Evolutionary conservation across 2,113 vertebrate genomes (phyloP), one percentile per base, ranked within the genome.

Genomic region (Xiphias gladius): DNA sequence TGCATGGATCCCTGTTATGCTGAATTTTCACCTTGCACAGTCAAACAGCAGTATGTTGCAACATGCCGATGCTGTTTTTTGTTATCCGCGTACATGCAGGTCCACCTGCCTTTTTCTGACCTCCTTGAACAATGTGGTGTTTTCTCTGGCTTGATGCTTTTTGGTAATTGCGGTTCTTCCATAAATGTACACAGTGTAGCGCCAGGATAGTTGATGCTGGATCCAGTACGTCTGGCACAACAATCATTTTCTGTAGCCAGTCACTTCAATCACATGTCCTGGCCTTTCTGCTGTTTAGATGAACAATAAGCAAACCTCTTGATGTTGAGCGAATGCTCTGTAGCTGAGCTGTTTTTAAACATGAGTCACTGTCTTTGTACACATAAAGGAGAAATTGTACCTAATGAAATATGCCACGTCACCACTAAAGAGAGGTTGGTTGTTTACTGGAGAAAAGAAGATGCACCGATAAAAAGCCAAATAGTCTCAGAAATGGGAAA

Each of bases 361-460:
- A 72, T 62, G 67, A 89, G 75, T 87, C 84, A 89, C 71, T 61
- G 37, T 63, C 61, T 70, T 76, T 64, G 58, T 63, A 48, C 28
- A 57, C 17, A 58, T n/a, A 54, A 16, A 28, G 58, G 19, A 70
- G 59, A 52, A 54, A 52, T 12, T 1, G 10, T 4, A 19, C 26
- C 8, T 20, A 12, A 35, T 72, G 30, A 71, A 72, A 65, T 68
- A 37, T 46, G 48, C 17, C 26, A 17, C 76, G 26, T n/a, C 20
- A 57, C 63, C 37, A 26, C 55, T 22, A 64, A 16, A 24, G 59
- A 59, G 52, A 32, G 19, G 30, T 41, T 55, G 39, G 54, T 28
- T 61, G 37, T 73, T 79, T 55, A 17, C 48, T 65, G n/a, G 4
- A 52, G 63, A 61, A 76, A 46, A 5, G 41, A 41, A 39, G 50